Conservation (phyloP, 2,797 vertebrate genomes). For the Parauchenoglanis ngamensis region DNA sequence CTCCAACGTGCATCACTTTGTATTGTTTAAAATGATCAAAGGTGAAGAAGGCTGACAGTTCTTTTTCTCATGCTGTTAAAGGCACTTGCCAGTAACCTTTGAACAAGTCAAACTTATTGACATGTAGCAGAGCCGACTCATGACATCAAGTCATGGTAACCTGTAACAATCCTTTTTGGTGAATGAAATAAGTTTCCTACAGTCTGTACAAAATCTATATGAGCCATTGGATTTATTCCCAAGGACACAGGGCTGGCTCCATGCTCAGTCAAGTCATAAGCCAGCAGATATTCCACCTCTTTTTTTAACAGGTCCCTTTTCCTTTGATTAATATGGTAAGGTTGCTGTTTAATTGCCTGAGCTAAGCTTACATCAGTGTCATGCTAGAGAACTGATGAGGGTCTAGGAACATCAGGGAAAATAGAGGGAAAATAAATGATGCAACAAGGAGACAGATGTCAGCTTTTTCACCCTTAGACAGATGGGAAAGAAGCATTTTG, state of each 20-base stretch:
- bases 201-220: background rate
- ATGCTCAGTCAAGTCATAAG: background rate
- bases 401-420: background rate
- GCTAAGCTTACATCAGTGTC: background rate
- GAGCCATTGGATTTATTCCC: background rate
- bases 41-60: background rate
- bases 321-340: background rate
- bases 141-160: background rate
- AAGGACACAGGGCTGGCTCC: background rate
- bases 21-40: background rate
- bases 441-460: background rate
- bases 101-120: background rate
- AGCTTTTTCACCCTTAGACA: background rate
- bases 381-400: background rate
- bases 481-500: background rate
- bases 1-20: background rate
- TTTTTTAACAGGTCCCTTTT: background rate
- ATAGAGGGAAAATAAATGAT: background rate
- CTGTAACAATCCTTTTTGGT: background rate
- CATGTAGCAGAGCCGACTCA: background rate
- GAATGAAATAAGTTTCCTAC: background rate
- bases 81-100: background rate
- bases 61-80: background rate
- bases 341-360: background rate
- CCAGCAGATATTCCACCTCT: background rate